Evolutionary conservation across 2,888 invertebrate genomes (phyloP), one percentile per base, ranked within the genome.

Genomic region (Ferrisia virgata): DNA sequence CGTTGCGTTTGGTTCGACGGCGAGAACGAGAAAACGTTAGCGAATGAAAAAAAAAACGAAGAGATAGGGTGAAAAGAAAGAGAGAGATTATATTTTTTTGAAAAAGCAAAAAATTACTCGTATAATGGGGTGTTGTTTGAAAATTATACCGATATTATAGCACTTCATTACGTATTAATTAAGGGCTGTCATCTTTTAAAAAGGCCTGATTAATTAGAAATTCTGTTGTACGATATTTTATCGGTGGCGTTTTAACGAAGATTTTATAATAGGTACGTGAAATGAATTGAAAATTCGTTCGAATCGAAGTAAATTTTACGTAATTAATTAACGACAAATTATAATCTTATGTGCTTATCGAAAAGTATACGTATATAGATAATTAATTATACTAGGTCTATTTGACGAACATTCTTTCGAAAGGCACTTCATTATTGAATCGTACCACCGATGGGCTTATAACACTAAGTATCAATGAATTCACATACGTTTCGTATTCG

Each of bases 361-460:
- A 6, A 36, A 36, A 79, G 13, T 33, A 9, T 36, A n/a, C n/a
- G n/a, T n/a, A n/a, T n/a, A n/a, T n/a, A n/a, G n/a, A n/a, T n/a
- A n/a, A n/a, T n/a, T n/a, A n/a, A n/a, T n/a, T n/a, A n/a, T n/a
- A n/a, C 40, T 22, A 22, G 15, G 36, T 69, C n/a, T 82, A 82
- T 39, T 82, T 58, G 15, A 69, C 39, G 28, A 82, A 82, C 13
- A 82, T n/a, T 3, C 18, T 31, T 28, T 82, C 82, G 36, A 31
- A 6, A 6, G 82, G 15, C 6, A 82, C 72, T 72, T 72, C 28
- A 31, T 82, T 40, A 43, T 82, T 72, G 22, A 82, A 82, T 40
- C 28, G 36, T 3, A 72, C 31, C 25, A 82, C 1, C 9, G 39
- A 69, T 13, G 82, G 72, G n/a, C 43, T 76, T 4, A 43, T 43